Percentiles rank a stretch among this genome's conserved stretches.
Conservation (phyloP, 1,140 invertebrate genomes). For the Lepidotrigona ventralis region DNA sequence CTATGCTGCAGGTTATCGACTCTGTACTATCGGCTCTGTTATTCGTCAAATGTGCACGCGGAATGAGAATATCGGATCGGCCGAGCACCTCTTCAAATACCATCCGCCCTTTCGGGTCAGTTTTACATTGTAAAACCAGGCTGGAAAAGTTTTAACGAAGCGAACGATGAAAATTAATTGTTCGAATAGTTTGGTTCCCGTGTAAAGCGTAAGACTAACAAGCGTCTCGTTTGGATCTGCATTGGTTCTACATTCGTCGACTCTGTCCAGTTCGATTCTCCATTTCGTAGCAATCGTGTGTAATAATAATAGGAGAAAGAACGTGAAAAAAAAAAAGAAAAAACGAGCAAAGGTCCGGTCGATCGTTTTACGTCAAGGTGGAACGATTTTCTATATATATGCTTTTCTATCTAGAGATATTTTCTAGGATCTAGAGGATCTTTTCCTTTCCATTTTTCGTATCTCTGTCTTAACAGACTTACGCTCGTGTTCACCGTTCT, state of each 20-base stretch:
- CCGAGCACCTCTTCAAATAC: not conserved
- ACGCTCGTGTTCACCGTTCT: too few relatives aligned
- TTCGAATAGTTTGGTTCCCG: not conserved
- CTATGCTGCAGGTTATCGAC: not conserved
- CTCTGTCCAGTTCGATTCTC: not conserved
- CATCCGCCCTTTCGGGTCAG: not conserved
- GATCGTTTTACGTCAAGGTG: not conserved
- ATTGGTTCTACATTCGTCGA: not conserved
- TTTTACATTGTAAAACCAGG: not conserved
- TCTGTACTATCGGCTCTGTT: not conserved
- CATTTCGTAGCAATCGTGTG: too few relatives aligned
- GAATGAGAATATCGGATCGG: not conserved
- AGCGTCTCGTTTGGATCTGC: not conserved
- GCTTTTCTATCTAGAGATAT: too few relatives aligned
- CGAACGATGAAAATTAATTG: not conserved
- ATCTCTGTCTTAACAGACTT: too few relatives aligned
- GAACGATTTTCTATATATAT: too few relatives aligned
- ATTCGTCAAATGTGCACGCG: not conserved
- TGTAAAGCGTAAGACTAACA: not conserved
- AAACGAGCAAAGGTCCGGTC: not conserved
- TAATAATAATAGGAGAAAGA: too few relatives aligned
- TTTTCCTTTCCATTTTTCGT: too few relatives aligned
- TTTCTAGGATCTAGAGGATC: too few relatives aligned
- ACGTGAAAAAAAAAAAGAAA: too few relatives aligned
- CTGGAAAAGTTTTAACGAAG: not conserved